Percentiles rank a stretch among this genome's conserved stretches.
These are phyloP conservation scores for Dendroctonus valens DNA, from an alignment of 1,140 invertebrate species.

Conservation along the genomic window DNA sequence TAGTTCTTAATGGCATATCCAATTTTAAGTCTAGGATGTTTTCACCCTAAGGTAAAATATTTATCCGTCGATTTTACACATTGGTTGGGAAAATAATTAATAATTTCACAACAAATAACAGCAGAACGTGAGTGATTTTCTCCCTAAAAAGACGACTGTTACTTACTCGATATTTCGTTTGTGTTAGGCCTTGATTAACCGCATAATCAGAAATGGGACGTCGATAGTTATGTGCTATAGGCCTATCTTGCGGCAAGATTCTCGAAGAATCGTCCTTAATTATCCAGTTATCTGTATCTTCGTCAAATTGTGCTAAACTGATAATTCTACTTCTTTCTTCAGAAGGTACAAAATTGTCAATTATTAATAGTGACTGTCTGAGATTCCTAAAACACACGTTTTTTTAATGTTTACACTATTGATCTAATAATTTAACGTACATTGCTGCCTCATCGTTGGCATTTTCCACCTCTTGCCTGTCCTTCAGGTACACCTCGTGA, in stretches of 20 bases:
- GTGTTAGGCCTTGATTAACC: constrained; percentile 53
- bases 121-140: too few relatives aligned
- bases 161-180: constrained; percentile 43
- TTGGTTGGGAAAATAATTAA: too few relatives aligned
- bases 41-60: constrained; percentile 66
- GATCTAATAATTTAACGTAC: constrained; percentile 35
- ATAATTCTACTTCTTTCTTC: constrained; percentile 86
- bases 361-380: constrained; percentile 82
- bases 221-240: constrained; percentile 47
- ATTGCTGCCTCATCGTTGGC: constrained; percentile 79
- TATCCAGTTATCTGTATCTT: constrained; percentile 84
- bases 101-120: too few relatives aligned
- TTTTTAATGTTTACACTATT: background rate
- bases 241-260: constrained; percentile 42
- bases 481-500: constrained; percentile 48
- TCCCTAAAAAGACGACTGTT: background rate
- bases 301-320: constrained; percentile 77
- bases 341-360: constrained; percentile 95
- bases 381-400: constrained; percentile 55
- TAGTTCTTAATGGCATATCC: constrained; percentile 76
- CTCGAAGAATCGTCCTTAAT: constrained; percentile 45
- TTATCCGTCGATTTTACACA: background rate
- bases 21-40: constrained; percentile 82
- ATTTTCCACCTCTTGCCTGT: constrained; percentile 75
- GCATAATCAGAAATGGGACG: constrained; percentile 74